These are phyloP conservation scores for Plebejus anna DNA, from an alignment of 2,888 invertebrate species.

Conservation along the genomic window DNA sequence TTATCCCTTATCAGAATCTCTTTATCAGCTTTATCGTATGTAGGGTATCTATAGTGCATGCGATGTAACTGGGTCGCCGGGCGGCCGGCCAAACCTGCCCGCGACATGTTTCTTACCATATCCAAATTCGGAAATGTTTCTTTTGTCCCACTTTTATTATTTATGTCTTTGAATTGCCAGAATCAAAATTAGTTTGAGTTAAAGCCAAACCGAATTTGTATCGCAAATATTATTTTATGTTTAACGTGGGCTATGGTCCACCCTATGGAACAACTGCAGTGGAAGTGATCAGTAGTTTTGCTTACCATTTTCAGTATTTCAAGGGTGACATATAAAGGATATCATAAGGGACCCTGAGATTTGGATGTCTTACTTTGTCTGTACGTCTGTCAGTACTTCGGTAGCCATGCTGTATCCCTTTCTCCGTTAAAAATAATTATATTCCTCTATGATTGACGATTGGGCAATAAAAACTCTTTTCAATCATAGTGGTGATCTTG, in stretches of 20 bases:
- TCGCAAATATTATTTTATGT: neutral
- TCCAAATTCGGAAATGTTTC: slow-evolving; percentile 33
- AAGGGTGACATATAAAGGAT: too few species aligned
- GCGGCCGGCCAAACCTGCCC: slow-evolving; percentile 39
- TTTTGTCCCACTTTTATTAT: slow-evolving; percentile 29
- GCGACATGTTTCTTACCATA: slow-evolving; percentile 36
- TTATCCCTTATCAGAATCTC: slow-evolving; percentile 20
- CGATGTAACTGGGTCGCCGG: slow-evolving; percentile 38
- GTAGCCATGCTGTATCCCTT: too few species aligned
- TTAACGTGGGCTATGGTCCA: too few species aligned
- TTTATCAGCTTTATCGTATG: slow-evolving; percentile 21
- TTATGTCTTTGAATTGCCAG: slow-evolving; percentile 17
- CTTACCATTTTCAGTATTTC: neutral
- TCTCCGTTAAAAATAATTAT: too few species aligned
- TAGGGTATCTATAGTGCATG: slow-evolving; percentile 30
- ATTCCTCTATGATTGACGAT: too few species aligned
- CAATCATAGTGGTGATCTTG: too few species aligned
- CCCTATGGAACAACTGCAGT: too few species aligned
- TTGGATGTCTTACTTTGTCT: too few species aligned
- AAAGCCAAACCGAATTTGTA: neutral
- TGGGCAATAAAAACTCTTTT: too few species aligned
- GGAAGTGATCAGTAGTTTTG: too few species aligned
- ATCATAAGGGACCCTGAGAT: too few species aligned
- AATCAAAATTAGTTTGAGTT: slow-evolving; percentile 15
- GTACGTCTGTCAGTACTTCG: too few species aligned